phyloP scores from a whole-genome alignment of 2,113 vertebrate genomes.

The Oostethus manadensis region DNA sequence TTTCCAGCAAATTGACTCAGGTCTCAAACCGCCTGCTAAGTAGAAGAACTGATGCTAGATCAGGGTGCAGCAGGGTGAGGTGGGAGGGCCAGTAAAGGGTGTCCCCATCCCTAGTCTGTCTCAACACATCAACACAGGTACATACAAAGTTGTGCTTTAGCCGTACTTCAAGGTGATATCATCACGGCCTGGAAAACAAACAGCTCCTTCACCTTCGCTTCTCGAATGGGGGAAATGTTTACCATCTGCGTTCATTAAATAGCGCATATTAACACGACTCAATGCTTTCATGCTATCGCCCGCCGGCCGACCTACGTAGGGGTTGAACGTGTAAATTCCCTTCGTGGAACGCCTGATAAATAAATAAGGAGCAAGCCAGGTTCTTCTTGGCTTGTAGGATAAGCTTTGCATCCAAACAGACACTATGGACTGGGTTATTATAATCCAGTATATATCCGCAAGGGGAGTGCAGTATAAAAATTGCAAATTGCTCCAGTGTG shows the following conservation, averaged over 20 bases:
- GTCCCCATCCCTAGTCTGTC: constrained; percentile 22
- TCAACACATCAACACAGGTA: constrained; percentile 54
- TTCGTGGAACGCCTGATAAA: constrained; percentile 29
- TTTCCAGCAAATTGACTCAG: constrained; percentile 3
- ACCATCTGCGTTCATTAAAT: constrained; percentile 70
- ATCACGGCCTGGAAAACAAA: constrained; percentile 54
- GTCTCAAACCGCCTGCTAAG: too few relatives aligned
- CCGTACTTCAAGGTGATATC: constrained; percentile 64
- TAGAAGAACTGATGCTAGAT: constrained; percentile 46
- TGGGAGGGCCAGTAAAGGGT: constrained; percentile 28
- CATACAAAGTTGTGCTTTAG: constrained; percentile 32
- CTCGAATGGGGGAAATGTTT: constrained; percentile 54
- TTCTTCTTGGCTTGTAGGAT: background rate
- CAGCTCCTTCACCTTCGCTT: constrained; percentile 54
- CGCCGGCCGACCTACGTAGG: constrained; percentile 46
- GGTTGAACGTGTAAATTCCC: background rate
- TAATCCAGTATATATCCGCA: background rate
- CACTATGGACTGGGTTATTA: background rate
- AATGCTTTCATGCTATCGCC: constrained; percentile 52
- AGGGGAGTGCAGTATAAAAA: background rate
- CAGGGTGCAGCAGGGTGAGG: constrained; percentile 38
- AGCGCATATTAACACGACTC: constrained; percentile 66
- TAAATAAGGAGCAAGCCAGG: constrained; percentile 28
- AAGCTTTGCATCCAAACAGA: background rate
- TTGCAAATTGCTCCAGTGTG: background rate